phyloP scores from a whole-genome alignment of 2,888 invertebrate genomes.

The Apotomis turbidana region DNA sequence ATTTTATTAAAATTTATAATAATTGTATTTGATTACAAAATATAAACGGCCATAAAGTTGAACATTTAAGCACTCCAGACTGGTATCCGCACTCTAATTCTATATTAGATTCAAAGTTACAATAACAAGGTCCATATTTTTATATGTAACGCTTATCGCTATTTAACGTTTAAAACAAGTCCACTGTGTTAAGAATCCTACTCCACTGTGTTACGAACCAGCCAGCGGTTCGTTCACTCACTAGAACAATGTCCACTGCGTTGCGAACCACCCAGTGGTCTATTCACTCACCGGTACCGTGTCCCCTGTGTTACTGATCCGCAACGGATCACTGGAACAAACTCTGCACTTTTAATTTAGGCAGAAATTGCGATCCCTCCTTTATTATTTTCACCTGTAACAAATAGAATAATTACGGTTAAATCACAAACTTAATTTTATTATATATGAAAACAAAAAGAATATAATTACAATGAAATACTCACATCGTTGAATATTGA shows the following conservation, averaged over 20 bases:
- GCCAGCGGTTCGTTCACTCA: constrained; percentile 50
- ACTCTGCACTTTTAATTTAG: constrained; percentile 76
- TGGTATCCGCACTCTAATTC: not conserved
- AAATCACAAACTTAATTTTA: not conserved
- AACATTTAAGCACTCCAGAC: constrained; percentile 12
- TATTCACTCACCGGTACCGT: constrained; percentile 67
- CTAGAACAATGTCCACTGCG: constrained; percentile 58
- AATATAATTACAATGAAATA: not conserved
- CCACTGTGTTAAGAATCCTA: constrained; percentile 9
- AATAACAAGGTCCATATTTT: constrained; percentile 27
- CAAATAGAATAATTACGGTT: not conserved
- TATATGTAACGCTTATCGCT: constrained; percentile 14
- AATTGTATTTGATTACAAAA: not conserved
- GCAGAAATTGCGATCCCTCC: constrained; percentile 66
- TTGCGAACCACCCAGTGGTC: not conserved
- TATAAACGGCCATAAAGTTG: not conserved
- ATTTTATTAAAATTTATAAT: not conserved
- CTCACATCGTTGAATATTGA: constrained; percentile 60
- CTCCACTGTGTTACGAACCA: constrained; percentile 17
- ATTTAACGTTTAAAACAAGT: constrained; percentile 13
- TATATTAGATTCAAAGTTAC: constrained; percentile 31
- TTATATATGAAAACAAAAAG: not conserved
- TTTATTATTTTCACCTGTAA: constrained; percentile 73
- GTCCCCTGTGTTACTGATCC: constrained; percentile 26
- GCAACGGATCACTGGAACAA: constrained; percentile 70